Evolutionary conservation across 2,888 invertebrate species (phyloP), one percentile per base, ranked within the genome.

Genomic region (Drosophila cracens): DNA sequence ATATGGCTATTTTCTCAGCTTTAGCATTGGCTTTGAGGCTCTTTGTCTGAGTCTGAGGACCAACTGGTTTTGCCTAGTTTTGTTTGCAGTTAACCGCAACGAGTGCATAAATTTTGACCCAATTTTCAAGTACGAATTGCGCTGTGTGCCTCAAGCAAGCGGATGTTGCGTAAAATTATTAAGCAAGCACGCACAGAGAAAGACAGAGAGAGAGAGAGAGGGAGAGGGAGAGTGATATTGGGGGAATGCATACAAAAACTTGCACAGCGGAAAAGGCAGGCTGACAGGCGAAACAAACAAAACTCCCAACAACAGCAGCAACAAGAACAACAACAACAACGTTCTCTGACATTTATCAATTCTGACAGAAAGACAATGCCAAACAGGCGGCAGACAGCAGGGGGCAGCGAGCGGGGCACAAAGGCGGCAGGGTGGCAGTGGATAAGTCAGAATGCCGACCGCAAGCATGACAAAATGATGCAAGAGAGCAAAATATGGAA

Each of bases 21-120:
- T 27, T 18, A 16, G 16, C 11, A 21, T n/a, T 18, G 13, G n/a
- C 51, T 40, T n/a, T 31, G 16, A 18, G 2, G 29, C 36, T 40
- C 34, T 33, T 18, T 8, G 34, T 7, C 53, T 31, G n/a, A 46
- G 48, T 29, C 56, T 48, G 52, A 34, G 49, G 57, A 73, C 77
- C 78, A 81, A 82, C 67, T 81, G 79, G 63, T 74, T 74, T 25
- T 46, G 77, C 64, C 74, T 43, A 64, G 62, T 51, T 71, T 25
- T 74, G 66, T 64, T 64, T 76, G 62, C 78, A 66, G 62, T 64
- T 58, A 74, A 70, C 81, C 83, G 70, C 82, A 86, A 69, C 70
- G 82, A 87, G 89, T 87, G 83, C 87, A 90, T 88, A 87, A 87
- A 87, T 87, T 87, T 74, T 74, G 77, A 83, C 81, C 87, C 87